Conservation (phyloP, 2,797 vertebrate species). For the Euthynnus affinis region DNA sequence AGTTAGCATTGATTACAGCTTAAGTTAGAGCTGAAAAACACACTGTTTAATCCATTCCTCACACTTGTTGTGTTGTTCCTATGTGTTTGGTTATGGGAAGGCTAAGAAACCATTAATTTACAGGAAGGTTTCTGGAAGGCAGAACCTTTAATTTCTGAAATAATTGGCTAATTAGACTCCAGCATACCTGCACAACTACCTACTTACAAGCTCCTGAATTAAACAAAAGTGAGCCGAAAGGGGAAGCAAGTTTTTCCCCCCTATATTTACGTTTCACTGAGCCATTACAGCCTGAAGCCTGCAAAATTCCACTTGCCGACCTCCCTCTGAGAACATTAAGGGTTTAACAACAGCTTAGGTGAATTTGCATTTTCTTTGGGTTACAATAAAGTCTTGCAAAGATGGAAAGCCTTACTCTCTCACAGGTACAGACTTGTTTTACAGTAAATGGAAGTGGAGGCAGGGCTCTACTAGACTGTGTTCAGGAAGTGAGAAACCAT, state of each 20-base stretch:
- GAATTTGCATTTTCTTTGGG: constrained; percentile 62
- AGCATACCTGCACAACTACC: constrained; percentile 19
- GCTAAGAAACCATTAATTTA: no score
- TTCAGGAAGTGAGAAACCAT: constrained; percentile 47
- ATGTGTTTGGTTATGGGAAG: no score
- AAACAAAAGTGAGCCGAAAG: constrained; percentile 20
- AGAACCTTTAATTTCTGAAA: constrained; percentile 14
- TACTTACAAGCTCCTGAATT: constrained; percentile 31
- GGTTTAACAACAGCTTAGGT: constrained; percentile 63
- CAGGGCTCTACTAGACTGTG: constrained; percentile 23
- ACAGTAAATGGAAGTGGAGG: constrained; percentile 65
- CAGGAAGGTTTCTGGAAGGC: no score
- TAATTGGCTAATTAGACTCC: constrained; percentile 19
- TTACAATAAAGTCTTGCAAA: constrained; percentile 27
- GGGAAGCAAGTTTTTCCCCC: constrained; percentile 23
- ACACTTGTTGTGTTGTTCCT: no score
- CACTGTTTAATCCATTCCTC: no score
- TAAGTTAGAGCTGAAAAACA: no score
- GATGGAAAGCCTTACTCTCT: constrained; percentile 30
- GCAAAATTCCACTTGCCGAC: constrained; percentile 45
- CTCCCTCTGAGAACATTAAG: constrained; percentile 54
- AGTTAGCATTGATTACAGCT: no score
- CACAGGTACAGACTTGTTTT: constrained; percentile 75
- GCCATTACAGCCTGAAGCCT: constrained; percentile 53
- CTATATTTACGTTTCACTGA: constrained; percentile 54